Conservation (phyloP, 2,113 vertebrate species). For the Lepidothrix coronata region DNA sequence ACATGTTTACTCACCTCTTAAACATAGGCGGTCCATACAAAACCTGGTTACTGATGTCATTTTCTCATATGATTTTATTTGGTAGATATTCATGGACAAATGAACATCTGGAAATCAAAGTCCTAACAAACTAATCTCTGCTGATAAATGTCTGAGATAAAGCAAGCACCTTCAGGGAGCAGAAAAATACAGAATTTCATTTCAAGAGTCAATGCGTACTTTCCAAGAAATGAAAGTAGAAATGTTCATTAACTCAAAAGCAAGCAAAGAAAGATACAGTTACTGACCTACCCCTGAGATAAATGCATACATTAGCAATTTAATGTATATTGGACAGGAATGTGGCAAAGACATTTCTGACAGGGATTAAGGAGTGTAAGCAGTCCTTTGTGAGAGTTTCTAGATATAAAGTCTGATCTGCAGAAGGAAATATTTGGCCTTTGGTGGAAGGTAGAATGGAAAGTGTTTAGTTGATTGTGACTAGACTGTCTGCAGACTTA, state of each 20-base stretch:
- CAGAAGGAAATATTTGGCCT: background rate
- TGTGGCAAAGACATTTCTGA: background rate
- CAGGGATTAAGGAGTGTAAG: background rate
- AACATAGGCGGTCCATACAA: background rate
- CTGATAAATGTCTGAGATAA: background rate
- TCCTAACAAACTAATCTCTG: background rate
- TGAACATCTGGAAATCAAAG: background rate
- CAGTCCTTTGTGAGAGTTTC: background rate
- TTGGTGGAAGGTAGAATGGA: background rate
- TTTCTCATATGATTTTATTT: background rate
- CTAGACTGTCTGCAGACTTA: background rate
- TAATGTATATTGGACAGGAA: background rate
- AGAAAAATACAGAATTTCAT: background rate
- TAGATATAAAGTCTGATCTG: background rate
- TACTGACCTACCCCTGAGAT: background rate
- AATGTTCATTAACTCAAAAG: background rate
- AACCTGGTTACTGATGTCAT: background rate
- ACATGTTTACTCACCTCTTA: background rate
- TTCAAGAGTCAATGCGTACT: background rate
- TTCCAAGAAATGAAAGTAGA: background rate
- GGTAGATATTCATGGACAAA: background rate
- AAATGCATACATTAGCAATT: background rate
- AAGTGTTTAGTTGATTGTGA: background rate
- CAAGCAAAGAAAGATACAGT: background rate
- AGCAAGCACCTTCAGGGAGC: background rate